phyloP scores from a whole-genome alignment of 30 jellyfish, hydroid and myxozoan species.

The Mastigias papua region DNA sequence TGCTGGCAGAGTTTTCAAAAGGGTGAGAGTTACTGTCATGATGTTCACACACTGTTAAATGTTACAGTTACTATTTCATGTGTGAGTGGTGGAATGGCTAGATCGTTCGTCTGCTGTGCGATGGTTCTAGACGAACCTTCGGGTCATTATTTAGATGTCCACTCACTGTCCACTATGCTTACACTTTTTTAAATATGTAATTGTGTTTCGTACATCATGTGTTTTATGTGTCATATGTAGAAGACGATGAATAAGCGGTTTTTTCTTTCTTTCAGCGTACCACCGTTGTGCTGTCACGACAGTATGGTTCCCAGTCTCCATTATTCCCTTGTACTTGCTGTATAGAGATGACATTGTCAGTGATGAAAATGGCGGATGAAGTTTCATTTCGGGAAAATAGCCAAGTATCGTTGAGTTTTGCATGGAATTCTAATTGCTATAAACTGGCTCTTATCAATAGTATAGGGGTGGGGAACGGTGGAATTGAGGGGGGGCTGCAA shows the following conservation, averaged over 20 bases:
- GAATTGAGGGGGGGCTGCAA: no score
- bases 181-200: no score
- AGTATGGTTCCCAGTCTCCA: background rate
- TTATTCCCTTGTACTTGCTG: slow-evolving; percentile 76
- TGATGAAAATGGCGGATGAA: slow-evolving; percentile 65
- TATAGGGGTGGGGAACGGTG: no score
- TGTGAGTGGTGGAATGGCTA: no score
- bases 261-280: background rate
- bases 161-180: no score
- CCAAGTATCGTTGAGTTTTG: slow-evolving; percentile 50
- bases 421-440: background rate
- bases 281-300: background rate
- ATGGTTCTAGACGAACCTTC: no score
- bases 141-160: no score
- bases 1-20: slow-evolving; percentile 21
- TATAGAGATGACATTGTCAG: slow-evolving; percentile 51
- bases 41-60: no score
- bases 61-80: no score
- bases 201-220: background rate
- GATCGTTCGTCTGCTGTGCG: no score
- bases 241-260: background rate
- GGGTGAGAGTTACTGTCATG: background rate
- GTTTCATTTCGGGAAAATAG: slow-evolving; percentile 24
- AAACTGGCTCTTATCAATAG: no score
- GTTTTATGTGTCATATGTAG: background rate